These are phyloP conservation scores for Musca vetustissima DNA, from an alignment of 1,140 invertebrate genomes.

Conservation along the genomic window DNA sequence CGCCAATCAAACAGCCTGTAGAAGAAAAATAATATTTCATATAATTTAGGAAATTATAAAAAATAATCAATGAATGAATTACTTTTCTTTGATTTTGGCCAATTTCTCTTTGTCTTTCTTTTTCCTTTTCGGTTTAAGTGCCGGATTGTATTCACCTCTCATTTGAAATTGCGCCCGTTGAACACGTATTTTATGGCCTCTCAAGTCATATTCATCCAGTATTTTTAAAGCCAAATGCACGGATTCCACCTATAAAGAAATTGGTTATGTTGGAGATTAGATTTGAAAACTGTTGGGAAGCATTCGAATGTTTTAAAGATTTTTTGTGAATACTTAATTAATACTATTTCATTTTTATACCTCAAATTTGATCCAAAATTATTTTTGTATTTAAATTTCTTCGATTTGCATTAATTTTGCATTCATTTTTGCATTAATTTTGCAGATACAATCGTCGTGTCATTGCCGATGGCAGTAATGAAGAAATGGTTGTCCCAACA, in stretches of 20 bases:
- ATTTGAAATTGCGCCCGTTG: constrained; percentile 93
- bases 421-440: not conserved
- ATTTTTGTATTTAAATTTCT: too few species aligned
- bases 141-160: constrained; percentile 94
- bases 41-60: not conserved
- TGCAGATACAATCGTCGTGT: constrained; percentile 45
- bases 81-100: constrained; percentile 93
- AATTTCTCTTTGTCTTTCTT: constrained; percentile 88
- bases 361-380: too few species aligned
- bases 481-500: constrained; percentile 45
- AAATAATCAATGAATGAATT: constrained; percentile 40
- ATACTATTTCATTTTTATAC: too few species aligned
- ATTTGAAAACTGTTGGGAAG: not conserved
- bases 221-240: constrained; percentile 91
- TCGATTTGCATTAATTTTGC: too few species aligned
- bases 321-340: too few species aligned
- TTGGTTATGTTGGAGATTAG: constrained; percentile 10
- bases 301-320: too few species aligned
- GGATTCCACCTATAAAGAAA: constrained; percentile 77
- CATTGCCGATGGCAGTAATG: constrained; percentile 45
- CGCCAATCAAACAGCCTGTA: constrained; percentile 90
- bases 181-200: constrained; percentile 80
- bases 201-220: constrained; percentile 83
- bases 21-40: not conserved
- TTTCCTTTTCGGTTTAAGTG: constrained; percentile 89